Conservation (phyloP, 30 jellyfish, hydroid and myxozoan genomes). For the Hydractinia echinata region DNA sequence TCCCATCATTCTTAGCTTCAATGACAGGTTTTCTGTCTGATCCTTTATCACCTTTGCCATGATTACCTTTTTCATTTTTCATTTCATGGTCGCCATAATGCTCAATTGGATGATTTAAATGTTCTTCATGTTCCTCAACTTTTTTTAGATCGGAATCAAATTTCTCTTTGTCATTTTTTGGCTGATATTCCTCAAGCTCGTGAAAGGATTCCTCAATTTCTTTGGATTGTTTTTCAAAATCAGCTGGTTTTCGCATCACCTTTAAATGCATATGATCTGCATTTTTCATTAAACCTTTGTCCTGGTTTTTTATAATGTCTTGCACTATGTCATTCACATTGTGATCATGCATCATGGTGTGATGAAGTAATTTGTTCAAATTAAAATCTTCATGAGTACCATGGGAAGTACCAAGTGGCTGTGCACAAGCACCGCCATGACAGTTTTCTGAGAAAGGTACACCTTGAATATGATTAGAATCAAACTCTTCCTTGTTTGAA, state of each 20-base stretch:
- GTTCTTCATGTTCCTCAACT: neutral
- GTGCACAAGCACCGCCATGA: conserved; percentile 18
- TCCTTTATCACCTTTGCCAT: neutral
- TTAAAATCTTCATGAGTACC: neutral
- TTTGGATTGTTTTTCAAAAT: neutral
- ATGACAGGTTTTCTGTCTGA: neutral
- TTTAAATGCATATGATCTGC: neutral
- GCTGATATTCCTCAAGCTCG: conserved; percentile 8
- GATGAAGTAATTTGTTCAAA: neutral
- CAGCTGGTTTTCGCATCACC: neutral
- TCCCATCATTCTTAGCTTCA: too few species aligned
- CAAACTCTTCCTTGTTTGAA: too few species aligned
- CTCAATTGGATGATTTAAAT: neutral
- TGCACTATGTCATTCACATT: neutral
- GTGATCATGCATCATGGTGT: conserved; percentile 4
- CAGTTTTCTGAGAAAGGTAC: neutral
- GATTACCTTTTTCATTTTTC: neutral
- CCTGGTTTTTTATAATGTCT: neutral
- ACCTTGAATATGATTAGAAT: neutral
- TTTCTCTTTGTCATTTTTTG: conserved; percentile 8
- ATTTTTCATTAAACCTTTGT: neutral
- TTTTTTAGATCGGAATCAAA: neutral
- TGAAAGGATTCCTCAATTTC: neutral
- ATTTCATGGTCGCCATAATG: neutral
- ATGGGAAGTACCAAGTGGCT: neutral